Conservation (phyloP, 2,888 invertebrate species). For the Mechanitis messenoides region DNA sequence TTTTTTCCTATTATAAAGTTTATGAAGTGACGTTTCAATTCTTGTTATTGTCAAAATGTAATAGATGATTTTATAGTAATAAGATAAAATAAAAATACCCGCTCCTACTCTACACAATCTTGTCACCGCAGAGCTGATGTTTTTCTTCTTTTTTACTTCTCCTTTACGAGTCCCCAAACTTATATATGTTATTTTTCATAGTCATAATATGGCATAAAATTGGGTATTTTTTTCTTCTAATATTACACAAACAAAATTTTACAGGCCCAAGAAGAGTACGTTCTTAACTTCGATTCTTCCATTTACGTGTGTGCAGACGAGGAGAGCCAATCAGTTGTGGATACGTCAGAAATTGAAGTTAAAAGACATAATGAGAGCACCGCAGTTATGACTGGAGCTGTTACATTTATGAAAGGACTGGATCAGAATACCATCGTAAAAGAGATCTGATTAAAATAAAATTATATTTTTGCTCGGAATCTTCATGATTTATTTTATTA, state of each 20-base stretch:
- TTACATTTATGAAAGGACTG: conserved; percentile 37
- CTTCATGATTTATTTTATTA: not conserved
- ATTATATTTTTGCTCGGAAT: too few species aligned
- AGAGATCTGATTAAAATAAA: not conserved
- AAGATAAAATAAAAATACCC: too few species aligned
- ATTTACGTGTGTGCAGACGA: conserved; percentile 43
- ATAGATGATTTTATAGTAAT: too few species aligned
- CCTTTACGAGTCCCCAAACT: too few species aligned
- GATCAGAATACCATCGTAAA: conserved; percentile 39
- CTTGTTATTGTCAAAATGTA: too few species aligned
- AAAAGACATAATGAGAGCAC: conserved; percentile 43
- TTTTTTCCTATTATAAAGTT: not conserved
- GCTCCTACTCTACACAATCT: too few species aligned
- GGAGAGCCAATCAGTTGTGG: conserved; percentile 36
- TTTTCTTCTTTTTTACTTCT: too few species aligned
- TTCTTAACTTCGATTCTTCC: conserved; percentile 47
- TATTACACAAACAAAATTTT: not conserved
- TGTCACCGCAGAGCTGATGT: too few species aligned
- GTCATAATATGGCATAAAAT: too few species aligned
- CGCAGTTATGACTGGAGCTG: conserved; percentile 39
- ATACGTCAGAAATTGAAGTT: conserved; percentile 38
- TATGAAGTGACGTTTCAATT: too few species aligned
- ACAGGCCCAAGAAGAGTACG: conserved; percentile 32
- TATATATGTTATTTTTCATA: too few species aligned
- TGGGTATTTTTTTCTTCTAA: too few species aligned